Conservation (phyloP, 2,113 vertebrate genomes). For the Octodon degus region DNA sequence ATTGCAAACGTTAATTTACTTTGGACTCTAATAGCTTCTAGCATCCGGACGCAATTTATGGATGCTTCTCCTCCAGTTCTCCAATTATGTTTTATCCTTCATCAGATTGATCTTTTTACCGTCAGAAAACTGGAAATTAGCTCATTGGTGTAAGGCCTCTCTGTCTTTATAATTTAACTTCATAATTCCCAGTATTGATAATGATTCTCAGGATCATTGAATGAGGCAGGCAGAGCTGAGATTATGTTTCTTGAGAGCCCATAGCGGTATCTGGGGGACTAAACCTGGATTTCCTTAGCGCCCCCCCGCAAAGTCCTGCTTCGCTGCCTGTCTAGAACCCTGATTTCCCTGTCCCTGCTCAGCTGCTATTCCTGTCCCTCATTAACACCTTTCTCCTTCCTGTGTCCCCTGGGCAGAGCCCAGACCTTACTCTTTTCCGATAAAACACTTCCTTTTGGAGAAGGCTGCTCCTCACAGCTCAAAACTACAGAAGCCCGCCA, state of each 20-base stretch:
- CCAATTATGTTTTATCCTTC: not conserved
- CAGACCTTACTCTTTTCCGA: slow-evolving; percentile 21
- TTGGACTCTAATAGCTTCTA: slow-evolving; percentile 25
- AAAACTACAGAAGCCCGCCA: not conserved
- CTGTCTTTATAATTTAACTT: slow-evolving; percentile 33
- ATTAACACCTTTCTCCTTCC: not conserved
- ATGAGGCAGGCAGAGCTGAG: slow-evolving; percentile 4
- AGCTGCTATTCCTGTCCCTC: not conserved
- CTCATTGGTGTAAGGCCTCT: not conserved
- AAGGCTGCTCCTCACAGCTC: not conserved
- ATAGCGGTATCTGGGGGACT: not conserved
- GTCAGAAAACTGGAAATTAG: not conserved
- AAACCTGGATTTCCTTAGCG: not conserved
- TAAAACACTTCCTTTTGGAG: not conserved
- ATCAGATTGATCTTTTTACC: slow-evolving; percentile 15
- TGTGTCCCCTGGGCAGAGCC: not conserved
- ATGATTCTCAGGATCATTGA: not conserved
- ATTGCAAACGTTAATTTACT: slow-evolving; percentile 33
- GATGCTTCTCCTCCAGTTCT: not conserved
- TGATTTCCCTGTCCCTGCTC: not conserved
- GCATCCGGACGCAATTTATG: not conserved
- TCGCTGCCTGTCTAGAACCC: not conserved
- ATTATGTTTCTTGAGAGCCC: slow-evolving; percentile 1
- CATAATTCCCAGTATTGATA: not conserved
- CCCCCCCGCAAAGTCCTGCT: not conserved